Evolutionary conservation across 2,888 invertebrate species (phyloP), one percentile per base, ranked within the genome.

Genomic region (Caenorhabditis sp.): DNA sequence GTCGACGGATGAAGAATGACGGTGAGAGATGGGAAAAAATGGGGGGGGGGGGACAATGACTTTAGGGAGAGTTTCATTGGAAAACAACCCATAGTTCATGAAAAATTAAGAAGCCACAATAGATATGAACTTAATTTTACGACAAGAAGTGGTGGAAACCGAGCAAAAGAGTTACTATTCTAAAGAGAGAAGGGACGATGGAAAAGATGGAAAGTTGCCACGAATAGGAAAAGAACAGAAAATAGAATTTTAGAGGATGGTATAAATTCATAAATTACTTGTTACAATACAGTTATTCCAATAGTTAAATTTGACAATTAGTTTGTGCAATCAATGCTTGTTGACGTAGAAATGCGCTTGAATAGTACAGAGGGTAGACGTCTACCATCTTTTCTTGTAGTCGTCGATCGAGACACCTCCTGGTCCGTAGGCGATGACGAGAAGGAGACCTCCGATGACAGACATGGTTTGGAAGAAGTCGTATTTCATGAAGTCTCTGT

Each of bases 351-450:
- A 77, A 69, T 77, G 77, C 69, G 13, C 15, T 35, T 40, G 47
- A 64, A 20, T 62, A 47, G 22, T 56, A 51, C 67, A 9, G 13
- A 24, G 11, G 24, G 11, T n/a, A 22, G 40, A n/a, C 40, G 51
- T 82, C 77, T 93, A 97, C 97, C 97, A 99, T 93, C 96, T 95
- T 94, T 99, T 99, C 94, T 99, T 99, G 94, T 98, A 97, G 92
- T 98, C 98, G 93, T 99, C 99, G 96, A 99, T 97, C 83, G 98
- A 98, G 50, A 98, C 97, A 72, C 97, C 97, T 80, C 99, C 99
- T 47, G 99, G 99, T 40, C 99, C 99, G 84, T 98, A 94, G 84
- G 96, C 96, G 13, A 99, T 98, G 88, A 99, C 97, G 95, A 99
- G 96, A 74, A 99, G 94, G 26, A 99, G 95, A 55, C 91, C 99